A percentile compares a stretch with the other conserved stretches of the same genome.
These are phyloP conservation scores for Euzetes globulus DNA, from an alignment of 2,888 invertebrate species.

Conservation along the genomic window DNA sequence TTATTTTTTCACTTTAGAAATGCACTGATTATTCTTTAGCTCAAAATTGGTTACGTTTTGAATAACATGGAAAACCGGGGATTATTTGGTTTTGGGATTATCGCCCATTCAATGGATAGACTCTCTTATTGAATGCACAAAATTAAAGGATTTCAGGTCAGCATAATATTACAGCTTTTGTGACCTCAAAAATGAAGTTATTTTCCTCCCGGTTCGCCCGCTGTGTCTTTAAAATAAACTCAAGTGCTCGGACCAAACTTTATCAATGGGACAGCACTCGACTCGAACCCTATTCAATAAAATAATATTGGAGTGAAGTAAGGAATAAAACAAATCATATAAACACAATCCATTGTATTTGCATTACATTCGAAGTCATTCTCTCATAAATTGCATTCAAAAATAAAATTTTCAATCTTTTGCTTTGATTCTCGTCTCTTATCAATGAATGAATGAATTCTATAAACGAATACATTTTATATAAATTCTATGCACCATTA, in stretches of 20 bases:
- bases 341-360: background rate
- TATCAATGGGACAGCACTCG: slow-evolving; percentile 13
- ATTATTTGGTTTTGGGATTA: slow-evolving; percentile 28
- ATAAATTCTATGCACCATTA: background rate
- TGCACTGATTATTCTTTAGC: background rate
- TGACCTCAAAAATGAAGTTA: slow-evolving; percentile 28
- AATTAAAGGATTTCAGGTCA: slow-evolving; percentile 24
- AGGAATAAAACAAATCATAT: slow-evolving; percentile 14
- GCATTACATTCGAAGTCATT: background rate
- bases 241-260: background rate
- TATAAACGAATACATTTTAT: background rate
- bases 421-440: no score
- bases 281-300: slow-evolving; percentile 11
- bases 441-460: background rate
- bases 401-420: background rate
- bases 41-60: slow-evolving; percentile 18
- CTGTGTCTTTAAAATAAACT: slow-evolving; percentile 14
- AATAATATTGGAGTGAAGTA: background rate
- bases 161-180: slow-evolving; percentile 23
- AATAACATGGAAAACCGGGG: slow-evolving; percentile 7
- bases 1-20: slow-evolving; percentile 5
- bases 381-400: background rate
- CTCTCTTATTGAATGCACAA: background rate
- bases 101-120: background rate
- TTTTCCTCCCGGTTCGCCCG: slow-evolving; percentile 2